A percentile compares a stretch with the other conserved stretches of the same genome.
Evolutionary conservation across 2,888 invertebrate species (phyloP).

Genomic region (Mythimna impura): DNA sequence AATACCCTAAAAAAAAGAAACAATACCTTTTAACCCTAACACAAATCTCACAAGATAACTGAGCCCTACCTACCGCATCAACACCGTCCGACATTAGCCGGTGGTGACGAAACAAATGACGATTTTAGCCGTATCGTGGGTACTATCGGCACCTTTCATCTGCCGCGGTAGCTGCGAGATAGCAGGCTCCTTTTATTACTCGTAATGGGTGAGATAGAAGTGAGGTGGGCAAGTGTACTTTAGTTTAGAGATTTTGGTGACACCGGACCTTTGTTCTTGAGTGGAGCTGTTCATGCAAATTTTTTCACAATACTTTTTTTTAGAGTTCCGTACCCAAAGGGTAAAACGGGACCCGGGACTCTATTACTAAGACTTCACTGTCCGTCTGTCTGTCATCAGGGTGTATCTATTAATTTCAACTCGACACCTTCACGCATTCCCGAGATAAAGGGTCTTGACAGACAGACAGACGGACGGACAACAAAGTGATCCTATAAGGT

Average conservation of each 20-base stretch:
- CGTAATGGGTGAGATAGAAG: constrained; percentile 58
- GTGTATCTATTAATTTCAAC: no score
- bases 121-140: constrained; percentile 89
- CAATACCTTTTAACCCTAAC: constrained; percentile 10
- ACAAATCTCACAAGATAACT: constrained; percentile 37
- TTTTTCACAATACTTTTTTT: no score
- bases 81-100: constrained; percentile 48
- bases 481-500: no score
- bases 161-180: constrained; percentile 75
- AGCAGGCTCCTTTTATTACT: constrained; percentile 64
- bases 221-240: constrained; percentile 55
- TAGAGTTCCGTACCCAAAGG: no score
- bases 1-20: not conserved
- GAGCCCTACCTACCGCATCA: constrained; percentile 52
- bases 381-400: no score
- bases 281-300: constrained; percentile 1
- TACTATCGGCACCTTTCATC: constrained; percentile 87
- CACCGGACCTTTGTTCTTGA: constrained; percentile 7
- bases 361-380: no score
- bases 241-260: constrained; percentile 43
- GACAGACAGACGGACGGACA: no score
- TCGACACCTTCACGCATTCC: no score
- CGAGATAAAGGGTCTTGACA: no score
- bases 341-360: no score
- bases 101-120: constrained; percentile 90